Conservation (phyloP, 2,113 vertebrate genomes). For the Paralichthys olivaceus region DNA sequence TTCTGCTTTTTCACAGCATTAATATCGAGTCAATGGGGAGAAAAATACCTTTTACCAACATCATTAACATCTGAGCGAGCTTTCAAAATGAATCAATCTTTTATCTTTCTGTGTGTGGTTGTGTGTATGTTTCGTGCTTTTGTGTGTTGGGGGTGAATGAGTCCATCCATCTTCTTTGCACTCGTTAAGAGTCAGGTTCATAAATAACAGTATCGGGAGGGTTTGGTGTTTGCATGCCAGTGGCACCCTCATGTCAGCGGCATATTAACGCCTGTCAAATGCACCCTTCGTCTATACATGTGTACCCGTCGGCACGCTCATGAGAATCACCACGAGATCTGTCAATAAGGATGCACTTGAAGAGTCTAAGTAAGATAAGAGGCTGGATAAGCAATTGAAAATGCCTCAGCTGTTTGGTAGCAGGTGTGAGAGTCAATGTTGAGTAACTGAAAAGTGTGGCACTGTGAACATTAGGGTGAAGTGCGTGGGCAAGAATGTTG, state of each 20-base stretch:
- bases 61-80: conserved; percentile 67
- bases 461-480: conserved; percentile 17
- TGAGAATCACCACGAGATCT: conserved; percentile 21
- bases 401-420: conserved; percentile 11
- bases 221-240: conserved; percentile 24
- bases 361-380: conserved; percentile 10
- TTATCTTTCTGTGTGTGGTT: conserved; percentile 14
- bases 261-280: conserved; percentile 30
- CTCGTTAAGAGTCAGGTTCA: conserved; percentile 71
- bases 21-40: conserved; percentile 33
- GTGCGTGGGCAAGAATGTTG: conserved; percentile 22
- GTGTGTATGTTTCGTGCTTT: neutral
- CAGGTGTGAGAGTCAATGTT: conserved; percentile 23
- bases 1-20: conserved; percentile 35
- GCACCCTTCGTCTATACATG: conserved; percentile 14
- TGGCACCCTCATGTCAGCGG: conserved; percentile 28
- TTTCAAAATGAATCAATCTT: conserved; percentile 68
- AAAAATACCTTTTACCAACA: conserved; percentile 21
- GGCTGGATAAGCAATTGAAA: conserved; percentile 8
- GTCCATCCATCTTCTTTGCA: conserved; percentile 73
- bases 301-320: neutral
- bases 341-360: conserved; percentile 5
- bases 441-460: conserved; percentile 8
- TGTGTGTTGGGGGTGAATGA: conserved; percentile 32
- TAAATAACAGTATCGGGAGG: conserved; percentile 56